Percentiles rank a stretch among this genome's conserved stretches.
phyloP scores from a whole-genome alignment of 2,113 vertebrate genomes.

The Nothoprocta perdicaria region DNA sequence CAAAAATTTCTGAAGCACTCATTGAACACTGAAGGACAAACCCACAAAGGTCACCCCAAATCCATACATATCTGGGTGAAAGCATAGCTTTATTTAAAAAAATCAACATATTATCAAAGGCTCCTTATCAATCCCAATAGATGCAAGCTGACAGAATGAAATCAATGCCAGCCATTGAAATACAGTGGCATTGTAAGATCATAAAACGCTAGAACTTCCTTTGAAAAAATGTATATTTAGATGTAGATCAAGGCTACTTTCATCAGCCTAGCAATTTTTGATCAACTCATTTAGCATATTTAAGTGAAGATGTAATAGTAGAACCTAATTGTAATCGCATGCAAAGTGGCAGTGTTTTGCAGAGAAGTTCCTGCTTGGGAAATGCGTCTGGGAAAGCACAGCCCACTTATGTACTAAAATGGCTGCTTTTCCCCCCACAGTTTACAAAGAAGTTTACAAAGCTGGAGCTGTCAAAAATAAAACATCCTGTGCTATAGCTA shows the following conservation, averaged over 20 bases:
- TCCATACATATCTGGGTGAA: background rate
- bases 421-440: constrained; percentile 45
- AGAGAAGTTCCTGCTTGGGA: constrained; percentile 7
- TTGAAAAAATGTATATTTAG: constrained; percentile 32
- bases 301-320: constrained; percentile 27
- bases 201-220: background rate
- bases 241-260: constrained; percentile 24
- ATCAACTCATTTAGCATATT: constrained; percentile 40
- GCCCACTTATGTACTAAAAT: constrained; percentile 51
- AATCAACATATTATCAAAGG: background rate
- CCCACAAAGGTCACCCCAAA: background rate
- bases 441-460: constrained; percentile 51
- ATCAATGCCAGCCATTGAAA: constrained; percentile 4
- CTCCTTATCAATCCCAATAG: background rate
- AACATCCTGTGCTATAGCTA: constrained; percentile 38
- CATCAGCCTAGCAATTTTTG: constrained; percentile 9
- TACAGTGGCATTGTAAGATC: background rate
- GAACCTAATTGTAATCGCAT: constrained; percentile 18
- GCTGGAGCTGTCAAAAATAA: constrained; percentile 66
- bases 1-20: background rate
- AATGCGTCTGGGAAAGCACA: constrained; percentile 29
- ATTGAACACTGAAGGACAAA: background rate
- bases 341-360: constrained; percentile 12
- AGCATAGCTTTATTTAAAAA: background rate
- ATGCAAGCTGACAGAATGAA: background rate